Conservation (phyloP, 2,888 invertebrate genomes). For the Theristus sp. region DNA sequence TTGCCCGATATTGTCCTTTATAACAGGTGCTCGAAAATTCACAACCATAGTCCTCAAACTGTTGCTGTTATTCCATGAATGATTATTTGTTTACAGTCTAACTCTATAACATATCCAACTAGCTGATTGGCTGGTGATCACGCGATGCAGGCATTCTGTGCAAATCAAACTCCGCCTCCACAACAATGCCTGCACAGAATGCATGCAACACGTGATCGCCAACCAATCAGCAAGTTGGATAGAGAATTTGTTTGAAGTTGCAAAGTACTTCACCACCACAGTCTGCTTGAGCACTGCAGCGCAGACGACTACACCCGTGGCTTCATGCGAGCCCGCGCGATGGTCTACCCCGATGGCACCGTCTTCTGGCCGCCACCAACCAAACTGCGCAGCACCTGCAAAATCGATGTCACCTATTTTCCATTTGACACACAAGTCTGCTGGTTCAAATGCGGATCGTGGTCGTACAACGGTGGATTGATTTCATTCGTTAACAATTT, state of each 20-base stretch:
- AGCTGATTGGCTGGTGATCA: not conserved
- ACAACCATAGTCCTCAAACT: no score
- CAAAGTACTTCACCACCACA: no score
- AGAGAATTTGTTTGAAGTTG: no score
- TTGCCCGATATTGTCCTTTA: conserved; percentile 53
- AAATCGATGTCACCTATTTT: conserved; percentile 40
- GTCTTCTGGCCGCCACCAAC: conserved; percentile 44
- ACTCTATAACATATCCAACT: not conserved
- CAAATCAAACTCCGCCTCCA: not conserved
- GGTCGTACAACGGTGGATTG: conserved; percentile 24
- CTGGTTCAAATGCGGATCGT: conserved; percentile 39
- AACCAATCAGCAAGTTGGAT: no score
- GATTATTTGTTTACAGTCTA: not conserved
- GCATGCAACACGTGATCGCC: no score
- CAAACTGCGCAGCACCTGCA: conserved; percentile 40
- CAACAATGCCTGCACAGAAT: no score
- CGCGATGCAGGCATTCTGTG: no score
- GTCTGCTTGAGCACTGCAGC: conserved; percentile 21
- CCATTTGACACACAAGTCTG: conserved; percentile 42
- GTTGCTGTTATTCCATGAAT: no score
- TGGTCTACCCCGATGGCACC: conserved; percentile 37
- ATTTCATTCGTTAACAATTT: not conserved
- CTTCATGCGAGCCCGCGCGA: conserved; percentile 41
- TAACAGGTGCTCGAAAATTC: conserved; percentile 50
- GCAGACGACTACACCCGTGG: conserved; percentile 42